Evolutionary conservation across 2,797 vertebrate species (phyloP).

Genomic region (Anomalospiza imberbis): DNA sequence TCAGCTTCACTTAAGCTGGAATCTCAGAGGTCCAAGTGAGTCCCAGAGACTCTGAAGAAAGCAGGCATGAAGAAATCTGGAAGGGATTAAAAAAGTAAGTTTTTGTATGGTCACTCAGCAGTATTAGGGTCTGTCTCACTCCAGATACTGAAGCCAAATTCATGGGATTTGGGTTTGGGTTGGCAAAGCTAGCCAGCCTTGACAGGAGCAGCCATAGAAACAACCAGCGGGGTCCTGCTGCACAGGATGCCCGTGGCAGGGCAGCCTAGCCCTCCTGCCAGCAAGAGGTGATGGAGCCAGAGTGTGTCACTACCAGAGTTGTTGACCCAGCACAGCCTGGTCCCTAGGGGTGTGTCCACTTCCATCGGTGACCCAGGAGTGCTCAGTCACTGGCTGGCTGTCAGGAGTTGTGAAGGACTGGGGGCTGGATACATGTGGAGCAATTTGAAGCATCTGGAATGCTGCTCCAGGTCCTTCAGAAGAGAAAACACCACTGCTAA

Average conservation of each 20-base stretch:
- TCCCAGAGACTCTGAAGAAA: not conserved
- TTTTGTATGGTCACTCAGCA: not conserved
- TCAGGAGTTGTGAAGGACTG: not conserved
- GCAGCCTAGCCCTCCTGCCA: not conserved
- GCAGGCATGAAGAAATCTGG: not conserved
- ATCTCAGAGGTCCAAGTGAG: accelerated
- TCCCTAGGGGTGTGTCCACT: accelerated
- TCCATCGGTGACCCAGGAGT: accelerated
- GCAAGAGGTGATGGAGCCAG: not conserved
- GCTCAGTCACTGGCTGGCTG: accelerated
- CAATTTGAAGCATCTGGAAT: not conserved
- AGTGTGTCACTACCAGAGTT: not conserved
- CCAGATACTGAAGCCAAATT: not conserved
- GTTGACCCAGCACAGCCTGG: not conserved
- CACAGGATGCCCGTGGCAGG: not conserved
- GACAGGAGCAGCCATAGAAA: not conserved
- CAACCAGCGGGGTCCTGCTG: not conserved
- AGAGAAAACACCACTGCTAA: not conserved
- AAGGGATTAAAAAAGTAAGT: not conserved
- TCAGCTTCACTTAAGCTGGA: not conserved
- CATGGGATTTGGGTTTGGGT: not conserved
- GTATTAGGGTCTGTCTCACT: not conserved
- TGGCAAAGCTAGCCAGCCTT: not conserved
- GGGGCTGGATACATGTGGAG: not conserved
- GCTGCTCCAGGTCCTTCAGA: not conserved